Base-by-base conservation (phyloP, 2,797 vertebrate genomes). In the Eulemur mongoz region DNA sequence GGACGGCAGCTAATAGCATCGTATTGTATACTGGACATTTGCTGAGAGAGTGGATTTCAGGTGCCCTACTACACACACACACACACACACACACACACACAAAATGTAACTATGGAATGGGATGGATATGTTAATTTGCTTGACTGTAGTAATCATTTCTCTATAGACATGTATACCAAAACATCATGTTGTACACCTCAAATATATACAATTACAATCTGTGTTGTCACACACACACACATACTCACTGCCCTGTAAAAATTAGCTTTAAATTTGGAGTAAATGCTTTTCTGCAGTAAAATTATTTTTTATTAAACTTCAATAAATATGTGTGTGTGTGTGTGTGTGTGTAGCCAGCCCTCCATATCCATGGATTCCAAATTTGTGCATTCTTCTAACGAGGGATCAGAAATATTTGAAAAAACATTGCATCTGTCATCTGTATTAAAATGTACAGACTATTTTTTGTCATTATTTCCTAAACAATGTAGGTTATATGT, bases 281-380 rank as follows among this genome's bases (percentile, higher is more conserved):
- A 96, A 98, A 95, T 69, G 59, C 38, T 96, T 54, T 84, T 93
- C 75, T 72, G 69, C 57, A 43, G 38, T 75, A 93, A 92, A 90
- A 95, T 22, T 2, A 0, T 84, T 96, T 93, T 89, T 73, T 70
- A 14, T 95, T 96, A 79, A 90, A 65, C 63, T 40, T 95, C 91
- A 38, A 18, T 15, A 61, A 69, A 57, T 57, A 0, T 8, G 7
- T 54, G 7, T 54, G 50, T 54, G 54, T 57, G 54, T 57, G 15
- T 17, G 15, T 17, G 15, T n/a, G 32, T 9, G 30, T 43, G 2
- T 2, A 78, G 75, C 35, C 22, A 20, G 32, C n/a, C 75, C 75
- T 78, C 32, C 32, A 54, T 25, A 14, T 78, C 75, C 75, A 14
- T 54, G 75, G 48, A 12, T 78, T 78, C 50, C 48, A 23, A 15